Evolutionary conservation across 2,888 invertebrate species (phyloP).

Genomic region (Metopia argyrocephala): DNA sequence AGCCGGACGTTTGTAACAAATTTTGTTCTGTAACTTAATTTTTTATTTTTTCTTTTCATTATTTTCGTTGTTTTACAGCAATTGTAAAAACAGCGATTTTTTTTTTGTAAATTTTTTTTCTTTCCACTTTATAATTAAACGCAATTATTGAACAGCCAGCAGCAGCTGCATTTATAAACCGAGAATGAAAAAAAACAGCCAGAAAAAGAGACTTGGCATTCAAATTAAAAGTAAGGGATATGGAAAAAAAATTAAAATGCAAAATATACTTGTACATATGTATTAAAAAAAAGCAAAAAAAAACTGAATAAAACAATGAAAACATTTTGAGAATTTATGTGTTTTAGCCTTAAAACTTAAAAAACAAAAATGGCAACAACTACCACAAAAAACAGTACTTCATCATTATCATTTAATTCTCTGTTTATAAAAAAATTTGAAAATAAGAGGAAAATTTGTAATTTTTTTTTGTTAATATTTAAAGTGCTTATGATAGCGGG

Average conservation of each 20-base stretch:
- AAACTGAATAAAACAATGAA: constrained; percentile 64
- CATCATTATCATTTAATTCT: constrained; percentile 25
- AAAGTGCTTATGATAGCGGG: not conserved
- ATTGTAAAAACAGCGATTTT: constrained; percentile 22
- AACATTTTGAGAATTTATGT: constrained; percentile 66
- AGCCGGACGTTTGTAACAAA: constrained; percentile 66
- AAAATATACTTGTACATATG: constrained; percentile 26
- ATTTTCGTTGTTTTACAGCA: constrained; percentile 8
- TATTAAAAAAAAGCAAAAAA: constrained; percentile 25
- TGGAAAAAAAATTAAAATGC: constrained; percentile 65
- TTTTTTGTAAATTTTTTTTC: constrained; percentile 31
- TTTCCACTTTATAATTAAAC: constrained; percentile 74
- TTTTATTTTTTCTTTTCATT: not conserved
- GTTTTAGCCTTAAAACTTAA: constrained; percentile 65
- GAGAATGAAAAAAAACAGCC: not conserved
- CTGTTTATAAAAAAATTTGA: not conserved
- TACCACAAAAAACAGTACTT: constrained; percentile 32
- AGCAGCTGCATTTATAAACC: constrained; percentile 60
- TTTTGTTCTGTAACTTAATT: constrained; percentile 44
- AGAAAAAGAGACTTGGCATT: constrained; percentile 53
- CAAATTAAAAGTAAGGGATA: constrained; percentile 62
- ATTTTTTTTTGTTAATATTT: not conserved
- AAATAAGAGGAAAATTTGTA: too few relatives aligned
- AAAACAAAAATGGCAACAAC: constrained; percentile 34
- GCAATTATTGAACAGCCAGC: constrained; percentile 75